A percentile compares a stretch with the other conserved stretches of the same genome.
These are phyloP conservation scores for Plagiodera versicolora DNA, from an alignment of 2,888 invertebrate genomes.

Conservation along the genomic window DNA sequence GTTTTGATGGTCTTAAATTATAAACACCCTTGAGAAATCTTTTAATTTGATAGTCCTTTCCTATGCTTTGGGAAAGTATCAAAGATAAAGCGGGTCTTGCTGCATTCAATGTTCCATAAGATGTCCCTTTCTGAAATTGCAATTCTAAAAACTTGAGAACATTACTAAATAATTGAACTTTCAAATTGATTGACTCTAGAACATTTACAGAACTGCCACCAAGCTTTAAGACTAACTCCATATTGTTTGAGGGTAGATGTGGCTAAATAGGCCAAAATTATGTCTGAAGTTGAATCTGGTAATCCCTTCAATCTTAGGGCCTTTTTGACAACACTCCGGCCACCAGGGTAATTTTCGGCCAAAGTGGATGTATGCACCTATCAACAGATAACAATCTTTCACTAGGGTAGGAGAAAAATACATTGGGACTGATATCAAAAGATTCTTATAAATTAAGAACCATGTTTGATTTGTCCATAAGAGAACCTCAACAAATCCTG, in stretches of 20 bases:
- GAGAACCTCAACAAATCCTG: constrained; percentile 38
- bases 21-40: constrained; percentile 9
- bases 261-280: neutral
- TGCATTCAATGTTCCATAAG: constrained; percentile 11
- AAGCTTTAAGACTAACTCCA: neutral
- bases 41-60: neutral
- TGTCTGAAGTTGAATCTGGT: neutral
- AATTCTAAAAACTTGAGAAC: too few relatives aligned
- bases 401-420: neutral
- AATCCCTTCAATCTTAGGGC: neutral
- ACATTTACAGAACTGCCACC: constrained; percentile 4
- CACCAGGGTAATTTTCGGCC: constrained; percentile 3
- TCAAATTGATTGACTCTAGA: too few relatives aligned
- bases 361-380: neutral
- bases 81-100: constrained; percentile 8
- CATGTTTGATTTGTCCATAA: constrained; percentile 39
- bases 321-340: neutral
- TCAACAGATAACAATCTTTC: neutral
- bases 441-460: constrained; percentile 34
- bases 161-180: too few relatives aligned
- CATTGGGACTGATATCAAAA: neutral
- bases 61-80: neutral
- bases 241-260: neutral
- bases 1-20: neutral
- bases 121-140: constrained; percentile 6